Evolutionary conservation across 1,140 invertebrate genomes (phyloP).

Genomic region (Drosophila navojoa): DNA sequence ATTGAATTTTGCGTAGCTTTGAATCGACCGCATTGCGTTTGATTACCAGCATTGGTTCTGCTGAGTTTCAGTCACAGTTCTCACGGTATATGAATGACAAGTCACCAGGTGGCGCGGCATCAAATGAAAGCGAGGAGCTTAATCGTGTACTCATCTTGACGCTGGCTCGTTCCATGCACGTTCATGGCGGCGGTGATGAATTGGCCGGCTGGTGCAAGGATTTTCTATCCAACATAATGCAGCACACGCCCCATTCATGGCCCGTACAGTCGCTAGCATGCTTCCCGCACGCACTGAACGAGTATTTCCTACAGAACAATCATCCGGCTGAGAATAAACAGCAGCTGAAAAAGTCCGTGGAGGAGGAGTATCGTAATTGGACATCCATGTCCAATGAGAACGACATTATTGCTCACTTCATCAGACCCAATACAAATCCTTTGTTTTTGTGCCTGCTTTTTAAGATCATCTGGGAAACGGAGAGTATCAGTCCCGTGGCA

Average conservation of each 20-base stretch:
- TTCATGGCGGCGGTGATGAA: conserved; percentile 90
- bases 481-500: conserved; percentile 95
- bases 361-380: conserved; percentile 98
- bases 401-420: conserved; percentile 97
- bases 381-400: conserved; percentile 98
- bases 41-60: conserved; percentile 95
- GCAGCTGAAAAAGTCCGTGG: conserved; percentile 94
- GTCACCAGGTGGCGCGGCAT: conserved; percentile 88
- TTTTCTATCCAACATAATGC: conserved; percentile 94
- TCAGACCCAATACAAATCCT: conserved; percentile 93
- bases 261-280: conserved; percentile 95
- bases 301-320: conserved; percentile 92
- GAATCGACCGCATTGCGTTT: conserved; percentile 96
- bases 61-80: conserved; percentile 95
- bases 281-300: conserved; percentile 94
- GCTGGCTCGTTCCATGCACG: conserved; percentile 96
- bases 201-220: conserved; percentile 94
- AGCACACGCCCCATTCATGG: conserved; percentile 97
- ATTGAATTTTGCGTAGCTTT: conserved; percentile 84
- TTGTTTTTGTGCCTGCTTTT: conserved; percentile 96
- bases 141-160: conserved; percentile 96
- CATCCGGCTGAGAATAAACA: conserved; percentile 95
- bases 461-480: conserved; percentile 98
- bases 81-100: conserved; percentile 95
- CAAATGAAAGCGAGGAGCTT: conserved; percentile 96